Base-by-base conservation (phyloP, 2,113 vertebrate genomes). In the Thermophis baileyi region DNA sequence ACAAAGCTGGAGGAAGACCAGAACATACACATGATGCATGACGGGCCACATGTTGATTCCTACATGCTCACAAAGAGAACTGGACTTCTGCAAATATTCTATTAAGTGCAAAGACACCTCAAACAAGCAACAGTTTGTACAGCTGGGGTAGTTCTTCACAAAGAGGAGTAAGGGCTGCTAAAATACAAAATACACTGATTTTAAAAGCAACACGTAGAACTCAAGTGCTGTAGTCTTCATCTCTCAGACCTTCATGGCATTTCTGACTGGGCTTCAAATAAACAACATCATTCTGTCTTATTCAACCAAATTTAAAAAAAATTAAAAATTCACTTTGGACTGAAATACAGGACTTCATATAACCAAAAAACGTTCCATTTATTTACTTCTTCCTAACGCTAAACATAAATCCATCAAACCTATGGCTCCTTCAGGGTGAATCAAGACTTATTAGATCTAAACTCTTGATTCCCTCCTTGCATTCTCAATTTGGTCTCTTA, bases 11-110 rank as follows among this genome's bases (percentile, higher is more conserved):
- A 50, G 85, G 27, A 87, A 50, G 85, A 50, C 27, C 47, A 27
- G 27, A 30, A 47, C 47, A 50, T 22, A 44, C 47, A 46, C 90
- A 87, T 4, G 14, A 22, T 16, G 85, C 47, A 40, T 11, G n/a
- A 50, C n/a, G 35, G 90, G 50, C 11, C 93, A 89, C 51, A 60
- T 1, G 54, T 25, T 2, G 49, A 40, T 50, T 40, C 49, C 20
- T 27, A 25, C 50, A 85, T 14, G 11, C 63, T 40, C 22, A 51
- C 20, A 51, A 20, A 90, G 47, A 90, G 85, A 55, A 11, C 25
- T 3, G 0, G 0, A 44, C 14, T 10, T 25, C 50, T 69, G 89
- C 40, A 40, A 6, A 53, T 0, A 30, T 2, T 1, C 16, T 0
- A 2, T 20, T 57, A 85, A 81, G 47, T 25, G 47, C 91, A 85